phyloP scores from a whole-genome alignment of 2,888 invertebrate species.

The Cheilosia urbana region DNA sequence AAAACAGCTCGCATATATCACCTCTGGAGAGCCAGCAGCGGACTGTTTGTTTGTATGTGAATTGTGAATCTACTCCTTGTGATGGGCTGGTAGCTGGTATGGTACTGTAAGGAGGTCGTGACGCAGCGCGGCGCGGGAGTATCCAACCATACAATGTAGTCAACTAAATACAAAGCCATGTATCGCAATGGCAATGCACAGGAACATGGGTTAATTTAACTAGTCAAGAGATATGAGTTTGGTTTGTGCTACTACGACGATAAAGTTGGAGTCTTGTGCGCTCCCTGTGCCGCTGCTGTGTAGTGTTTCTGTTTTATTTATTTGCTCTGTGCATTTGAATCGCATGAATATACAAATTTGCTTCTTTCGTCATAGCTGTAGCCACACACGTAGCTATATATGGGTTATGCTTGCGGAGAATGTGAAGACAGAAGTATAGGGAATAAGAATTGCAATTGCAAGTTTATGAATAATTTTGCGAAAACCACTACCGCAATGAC shows the following conservation, averaged over 20 bases:
- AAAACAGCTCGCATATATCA: constrained; percentile 73
- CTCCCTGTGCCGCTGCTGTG: constrained; percentile 43
- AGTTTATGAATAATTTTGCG: constrained; percentile 74
- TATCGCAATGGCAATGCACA: constrained; percentile 66
- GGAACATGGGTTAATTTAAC: constrained; percentile 74
- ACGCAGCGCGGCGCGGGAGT: constrained; percentile 11
- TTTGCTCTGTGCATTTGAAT: constrained; percentile 73
- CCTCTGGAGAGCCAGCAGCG: constrained; percentile 57
- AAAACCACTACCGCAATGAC: constrained; percentile 65
- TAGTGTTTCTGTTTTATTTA: constrained; percentile 72
- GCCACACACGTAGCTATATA: background rate
- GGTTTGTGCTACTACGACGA: constrained; percentile 49
- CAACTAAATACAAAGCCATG: constrained; percentile 63
- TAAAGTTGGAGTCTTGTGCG: constrained; percentile 33
- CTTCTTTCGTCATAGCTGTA: constrained; percentile 18
- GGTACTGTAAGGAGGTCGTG: background rate
- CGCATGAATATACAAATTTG: constrained; percentile 72
- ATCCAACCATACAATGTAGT: constrained; percentile 41
- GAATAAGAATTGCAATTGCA: constrained; percentile 72
- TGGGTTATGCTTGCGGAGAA: background rate
- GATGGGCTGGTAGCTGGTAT: too few species aligned
- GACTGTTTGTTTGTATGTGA: constrained; percentile 45
- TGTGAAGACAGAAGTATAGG: constrained; percentile 34
- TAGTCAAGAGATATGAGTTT: constrained; percentile 72
- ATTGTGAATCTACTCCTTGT: constrained; percentile 39